Base-by-base conservation (phyloP, 2,888 invertebrate genomes). In the Notodonta dromedarius region DNA sequence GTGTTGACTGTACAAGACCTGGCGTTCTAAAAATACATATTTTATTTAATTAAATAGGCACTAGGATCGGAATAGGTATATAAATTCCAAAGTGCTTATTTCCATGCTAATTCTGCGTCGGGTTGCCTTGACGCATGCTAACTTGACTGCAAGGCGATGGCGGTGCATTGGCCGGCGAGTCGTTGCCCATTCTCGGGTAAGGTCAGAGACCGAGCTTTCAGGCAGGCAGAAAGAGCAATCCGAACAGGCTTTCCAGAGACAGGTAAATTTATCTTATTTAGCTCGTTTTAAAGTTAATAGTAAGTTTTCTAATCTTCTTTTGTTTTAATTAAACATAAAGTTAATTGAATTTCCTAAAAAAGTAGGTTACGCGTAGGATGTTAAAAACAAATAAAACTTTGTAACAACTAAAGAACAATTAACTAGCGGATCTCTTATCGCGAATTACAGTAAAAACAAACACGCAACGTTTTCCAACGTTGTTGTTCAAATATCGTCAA, bases 371-470 rank as follows among this genome's bases (percentile, higher is more conserved):
- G 35, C 35, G 7, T 35, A 35, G 5, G 7, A 35, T 35, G 2
- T 42, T 11, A 42, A 9, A 42, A 42, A 11, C 0, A 11, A 42
- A 46, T n/a, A 46, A 13, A 46, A 46, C 44, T 5, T n/a, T 16
- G n/a, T 16, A 50, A 56, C 42, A 51, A 48, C 24, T 56, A 39
- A 35, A 60, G 59, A 61, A 57, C 42, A 57, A 58, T 57, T 60
- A 16, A 42, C 54, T 57, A 66, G 58, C 61, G 61, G 60, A 14
- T 24, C 60, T 61, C 57, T 57, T 53, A 52, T 60, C 59, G 35
- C 42, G 54, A 59, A 57, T 70, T 67, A 69, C 65, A 66, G 68
- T 63, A 62, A 42, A 50, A 58, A 54, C 67, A 57, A 57, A 54
- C 63, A 59, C 62, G 61, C 60, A 67, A 68, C 64, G 59, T 56